Evolutionary conservation across 2,113 vertebrate genomes (phyloP).

Genomic region (Aptenodytes forsteri): DNA sequence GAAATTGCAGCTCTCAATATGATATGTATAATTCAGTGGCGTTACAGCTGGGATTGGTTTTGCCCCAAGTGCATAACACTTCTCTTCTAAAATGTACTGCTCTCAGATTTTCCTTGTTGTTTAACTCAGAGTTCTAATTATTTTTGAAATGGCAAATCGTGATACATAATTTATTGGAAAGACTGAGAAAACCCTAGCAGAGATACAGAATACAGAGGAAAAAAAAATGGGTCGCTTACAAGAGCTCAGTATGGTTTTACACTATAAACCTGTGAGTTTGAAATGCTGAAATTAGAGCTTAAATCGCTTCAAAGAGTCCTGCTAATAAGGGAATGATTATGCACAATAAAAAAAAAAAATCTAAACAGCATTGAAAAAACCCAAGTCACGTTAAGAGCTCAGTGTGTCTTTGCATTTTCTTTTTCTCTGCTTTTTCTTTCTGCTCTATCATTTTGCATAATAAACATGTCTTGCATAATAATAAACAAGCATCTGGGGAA

Average conservation of each 20-base stretch:
- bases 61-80: not conserved
- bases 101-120: conserved; percentile 11
- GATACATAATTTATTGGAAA: conserved; percentile 65
- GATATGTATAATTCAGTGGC: conserved; percentile 10
- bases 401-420: not conserved
- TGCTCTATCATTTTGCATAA: conserved; percentile 52
- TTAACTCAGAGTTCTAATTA: conserved; percentile 26
- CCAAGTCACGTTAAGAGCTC: not conserved
- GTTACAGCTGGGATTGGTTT: not conserved
- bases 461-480: conserved; percentile 51
- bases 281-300: conserved; percentile 39
- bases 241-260: not conserved
- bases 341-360: not conserved
- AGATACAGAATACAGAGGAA: not conserved
- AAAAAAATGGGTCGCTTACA: not conserved
- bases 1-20: not conserved
- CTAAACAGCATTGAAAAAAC: conserved; percentile 5
- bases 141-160: conserved; percentile 32
- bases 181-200: conserved; percentile 8
- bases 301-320: conserved; percentile 45
- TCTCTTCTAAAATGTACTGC: not conserved
- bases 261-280: not conserved
- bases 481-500: conserved; percentile 26
- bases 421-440: not conserved
- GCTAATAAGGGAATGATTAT: conserved; percentile 47